Conservation (phyloP, 2,113 vertebrate genomes). For the Numida meleagris region DNA sequence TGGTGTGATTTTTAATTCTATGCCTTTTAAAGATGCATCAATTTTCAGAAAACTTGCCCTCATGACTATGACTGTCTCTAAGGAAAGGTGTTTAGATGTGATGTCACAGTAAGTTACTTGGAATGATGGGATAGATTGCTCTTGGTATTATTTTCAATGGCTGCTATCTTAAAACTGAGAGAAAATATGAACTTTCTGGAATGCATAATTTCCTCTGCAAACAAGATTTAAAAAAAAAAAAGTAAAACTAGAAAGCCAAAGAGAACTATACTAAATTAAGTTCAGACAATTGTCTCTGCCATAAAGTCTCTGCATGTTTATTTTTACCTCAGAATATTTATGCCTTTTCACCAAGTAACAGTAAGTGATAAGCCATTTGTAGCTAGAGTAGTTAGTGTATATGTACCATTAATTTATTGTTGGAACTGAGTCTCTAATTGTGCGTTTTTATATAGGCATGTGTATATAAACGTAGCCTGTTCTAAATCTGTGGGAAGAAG, state of each 20-base stretch:
- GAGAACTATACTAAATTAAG: no score
- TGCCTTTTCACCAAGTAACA: not conserved
- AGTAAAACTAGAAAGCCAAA: not conserved
- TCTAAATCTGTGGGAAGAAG: not conserved
- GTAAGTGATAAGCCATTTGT: not conserved
- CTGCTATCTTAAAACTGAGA: not conserved
- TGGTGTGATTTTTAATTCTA: not conserved
- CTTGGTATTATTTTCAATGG: not conserved
- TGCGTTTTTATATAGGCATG: rapidly evolving
- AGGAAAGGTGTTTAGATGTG: not conserved
- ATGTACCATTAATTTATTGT: not conserved
- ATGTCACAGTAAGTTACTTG: not conserved
- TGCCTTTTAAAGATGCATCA: not conserved
- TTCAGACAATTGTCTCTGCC: not conserved
- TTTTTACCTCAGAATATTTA: not conserved
- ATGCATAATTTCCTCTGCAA: not conserved
- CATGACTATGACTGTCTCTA: not conserved
- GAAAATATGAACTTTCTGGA: not conserved
- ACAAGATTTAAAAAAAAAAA: not conserved
- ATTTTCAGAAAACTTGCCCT: not conserved
- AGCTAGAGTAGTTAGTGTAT: not conserved
- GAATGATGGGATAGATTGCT: rapidly evolving
- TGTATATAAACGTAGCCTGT: no score
- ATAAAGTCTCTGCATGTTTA: rapidly evolving
- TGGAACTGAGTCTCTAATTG: not conserved